Base-by-base conservation (phyloP, 92 coral and sea anemone species). In the Porites cylindrica region DNA sequence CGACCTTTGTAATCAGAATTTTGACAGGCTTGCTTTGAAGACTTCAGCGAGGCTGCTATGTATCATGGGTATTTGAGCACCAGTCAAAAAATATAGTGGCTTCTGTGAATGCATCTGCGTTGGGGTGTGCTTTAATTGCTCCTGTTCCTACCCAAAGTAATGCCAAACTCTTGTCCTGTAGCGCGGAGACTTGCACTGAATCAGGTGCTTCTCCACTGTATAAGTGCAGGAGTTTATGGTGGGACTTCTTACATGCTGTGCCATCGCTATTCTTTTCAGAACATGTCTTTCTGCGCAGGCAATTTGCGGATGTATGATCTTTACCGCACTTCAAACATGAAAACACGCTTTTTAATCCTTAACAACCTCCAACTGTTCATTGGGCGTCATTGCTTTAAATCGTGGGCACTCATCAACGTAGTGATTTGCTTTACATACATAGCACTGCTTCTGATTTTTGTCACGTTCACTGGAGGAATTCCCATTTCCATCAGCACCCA, bases 21-120 rank as follows among this genome's bases (percentile, higher is more conserved):
- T 70, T 84, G 54, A 88, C 29, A 19, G 77, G 74, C 67, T 92
- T 85, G 43, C 92, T 66, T 60, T 92, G 26, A 67, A 77, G 32
- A 2, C 3, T 29, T 92, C 91, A 0, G 91, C 91, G 17, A 61
- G 70, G 3, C 2, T 72, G 66, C 75, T 66, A 47, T 86, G 75
- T 10, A 92, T 75, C 83, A 92, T 81, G 54, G 47, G 24, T 7
- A 93, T 72, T 64, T 92, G 91, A 16, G 93, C 93, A 59, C 93
- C 94, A 53, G 85, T 89, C 92, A 71, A 47, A 77, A 72, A 91
- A 82, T 10, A 87, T 66, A 38, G 63, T 91, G 0, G 88, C 85
- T 82, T 86, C 76, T 43, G 9, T 56, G 3, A 75, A 69, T 23
- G 51, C 81, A 14, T 47, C 75, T 81, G 79, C 86, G 6, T 8